These are phyloP conservation scores for Antidorcas marsupialis DNA, from an alignment of 2,113 vertebrate species.

Conservation along the genomic window DNA sequence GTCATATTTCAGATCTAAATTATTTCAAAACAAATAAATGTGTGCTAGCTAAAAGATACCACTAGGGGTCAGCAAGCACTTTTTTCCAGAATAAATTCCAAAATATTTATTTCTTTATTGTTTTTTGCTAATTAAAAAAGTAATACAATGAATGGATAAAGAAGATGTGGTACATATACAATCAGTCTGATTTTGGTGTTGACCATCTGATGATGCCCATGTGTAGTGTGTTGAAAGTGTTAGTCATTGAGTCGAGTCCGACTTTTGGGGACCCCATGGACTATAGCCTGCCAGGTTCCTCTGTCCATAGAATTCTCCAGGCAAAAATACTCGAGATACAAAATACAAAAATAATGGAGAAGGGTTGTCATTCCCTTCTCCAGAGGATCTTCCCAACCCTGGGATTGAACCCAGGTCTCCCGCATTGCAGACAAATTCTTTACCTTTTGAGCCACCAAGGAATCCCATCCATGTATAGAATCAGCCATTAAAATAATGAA, in stretches of 20 bases:
- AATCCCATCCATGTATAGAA: background rate
- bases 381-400: background rate
- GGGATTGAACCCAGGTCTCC: background rate
- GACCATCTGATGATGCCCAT: background rate
- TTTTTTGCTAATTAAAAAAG: background rate
- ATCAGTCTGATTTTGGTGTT: background rate
- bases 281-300: background rate
- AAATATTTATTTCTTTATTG: background rate
- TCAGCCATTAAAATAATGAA: background rate
- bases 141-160: background rate
- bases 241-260: background rate
- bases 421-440: background rate
- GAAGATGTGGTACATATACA: background rate
- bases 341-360: background rate
- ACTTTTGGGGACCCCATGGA: background rate
- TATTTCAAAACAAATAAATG: constrained; percentile 28
- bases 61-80: constrained; percentile 70
- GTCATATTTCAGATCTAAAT: background rate
- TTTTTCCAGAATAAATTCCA: background rate
- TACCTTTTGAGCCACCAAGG: background rate
- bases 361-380: background rate
- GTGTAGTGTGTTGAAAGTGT: background rate
- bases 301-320: background rate
- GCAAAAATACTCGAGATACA: background rate
- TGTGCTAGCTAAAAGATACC: constrained; percentile 9